Base-by-base conservation (phyloP, 2,797 vertebrate species). In the Pseudopleuronectes americanus region DNA sequence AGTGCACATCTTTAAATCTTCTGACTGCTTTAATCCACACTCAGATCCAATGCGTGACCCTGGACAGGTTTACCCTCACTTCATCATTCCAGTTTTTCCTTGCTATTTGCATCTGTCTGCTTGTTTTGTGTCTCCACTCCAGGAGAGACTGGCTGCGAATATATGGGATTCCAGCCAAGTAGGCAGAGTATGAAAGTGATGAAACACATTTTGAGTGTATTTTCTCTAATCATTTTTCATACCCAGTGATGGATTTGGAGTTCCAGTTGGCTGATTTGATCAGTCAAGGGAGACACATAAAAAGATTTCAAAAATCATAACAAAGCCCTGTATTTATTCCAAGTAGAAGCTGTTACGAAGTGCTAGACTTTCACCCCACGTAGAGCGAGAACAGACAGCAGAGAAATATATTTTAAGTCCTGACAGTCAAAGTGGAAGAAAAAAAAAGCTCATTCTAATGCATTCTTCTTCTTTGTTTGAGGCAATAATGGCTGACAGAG, bases 211-310 rank as follows among this genome's bases (percentile, higher is more conserved):
- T 73, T 74, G 71, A 81, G 76, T 83, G 77, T 22, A 86, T 84
- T 85, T 85, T 81, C 75, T 79, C 60, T 76, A 67, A 84, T 85
- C 52, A 74, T 76, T 82, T 81, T 86, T 85, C 75, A 78, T 73
- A 79, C 80, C 60, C 26, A 26, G 72, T 58, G 59, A 70, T 74
- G 71, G 72, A 72, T 78, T 68, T 71, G 57, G 68, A 77, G 69
- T 80, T 84, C 71, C 76, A 77, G 62, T 53, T 6, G 36, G 70
- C 72, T 74, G 82, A 76, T 80, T 67, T 71, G 55, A 73, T 78
- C 70, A 4, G 54, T 80, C 78, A 75, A 71, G 72, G 48, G 78
- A 84, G 54, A 78, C 76, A 62, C 56, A 75, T 59, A 58, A 74
- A 73, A 75, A 70, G 45, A 68, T 38, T 85, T 75, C 41, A 76